These are phyloP conservation scores for Acanthacorydalis orientalis DNA, from an alignment of 2,888 invertebrate species.

Conservation along the genomic window DNA sequence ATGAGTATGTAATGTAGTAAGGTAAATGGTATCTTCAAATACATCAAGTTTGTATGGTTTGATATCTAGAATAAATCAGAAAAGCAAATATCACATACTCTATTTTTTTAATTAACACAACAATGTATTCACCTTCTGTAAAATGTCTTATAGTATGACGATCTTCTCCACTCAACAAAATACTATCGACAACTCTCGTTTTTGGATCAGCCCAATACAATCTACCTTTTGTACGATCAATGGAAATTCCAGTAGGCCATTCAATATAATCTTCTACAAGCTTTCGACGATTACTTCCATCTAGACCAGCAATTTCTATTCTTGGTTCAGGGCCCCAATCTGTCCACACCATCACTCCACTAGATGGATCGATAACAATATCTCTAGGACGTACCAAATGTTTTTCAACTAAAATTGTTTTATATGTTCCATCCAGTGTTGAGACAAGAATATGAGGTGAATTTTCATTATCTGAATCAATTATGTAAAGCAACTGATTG, in stretches of 20 bases:
- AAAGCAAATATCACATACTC: background rate
- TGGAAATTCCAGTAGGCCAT: conserved; percentile 60
- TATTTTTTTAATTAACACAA: background rate
- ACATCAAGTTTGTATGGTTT: conserved; percentile 56
- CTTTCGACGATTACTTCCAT: conserved; percentile 38
- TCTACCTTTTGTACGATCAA: conserved; percentile 55
- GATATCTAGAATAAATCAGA: conserved; percentile 25
- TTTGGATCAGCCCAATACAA: conserved; percentile 79
- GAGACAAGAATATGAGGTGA: conserved; percentile 25
- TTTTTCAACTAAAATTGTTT: conserved; percentile 30
- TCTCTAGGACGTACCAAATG: conserved; percentile 48
- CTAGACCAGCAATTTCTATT: conserved; percentile 47
- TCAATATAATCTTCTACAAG: conserved; percentile 40
- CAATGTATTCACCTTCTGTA: conserved; percentile 24
- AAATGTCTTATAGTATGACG: conserved; percentile 41
- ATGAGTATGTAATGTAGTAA: conserved; percentile 44
- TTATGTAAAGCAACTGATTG: conserved; percentile 49
- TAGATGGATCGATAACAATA: conserved; percentile 47
- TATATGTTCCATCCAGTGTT: conserved; percentile 37
- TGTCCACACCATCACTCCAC: conserved; percentile 59
- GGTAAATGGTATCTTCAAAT: conserved; percentile 53
- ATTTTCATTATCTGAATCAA: conserved; percentile 37
- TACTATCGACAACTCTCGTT: conserved; percentile 50
- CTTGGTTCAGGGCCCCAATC: conserved; percentile 47
- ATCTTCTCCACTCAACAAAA: conserved; percentile 49